A percentile compares a stretch with the other conserved stretches of the same genome.
phyloP scores from a whole-genome alignment of 2,797 vertebrate species.

The Ibycter americanus region DNA sequence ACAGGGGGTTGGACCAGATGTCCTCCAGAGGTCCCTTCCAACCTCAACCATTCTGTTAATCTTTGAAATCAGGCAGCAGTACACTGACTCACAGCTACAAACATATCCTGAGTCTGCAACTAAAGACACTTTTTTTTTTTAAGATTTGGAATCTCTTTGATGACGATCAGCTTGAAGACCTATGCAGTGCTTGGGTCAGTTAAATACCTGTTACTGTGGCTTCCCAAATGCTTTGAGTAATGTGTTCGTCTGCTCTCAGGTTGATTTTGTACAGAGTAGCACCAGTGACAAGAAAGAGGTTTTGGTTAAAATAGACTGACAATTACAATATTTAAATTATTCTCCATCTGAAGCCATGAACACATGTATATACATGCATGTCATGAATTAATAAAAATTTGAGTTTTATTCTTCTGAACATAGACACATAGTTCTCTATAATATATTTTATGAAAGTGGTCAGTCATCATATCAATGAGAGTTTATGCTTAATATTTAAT shows the following conservation, averaged over 20 bases:
- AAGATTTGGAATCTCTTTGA: neutral
- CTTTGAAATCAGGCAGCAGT: neutral
- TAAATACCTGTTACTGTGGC: neutral
- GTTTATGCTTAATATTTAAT: neutral
- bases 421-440: neutral
- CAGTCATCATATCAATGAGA: neutral
- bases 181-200: neutral
- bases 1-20: neutral
- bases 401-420: neutral
- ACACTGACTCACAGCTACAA: neutral
- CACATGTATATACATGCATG: neutral
- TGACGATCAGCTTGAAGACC: neutral
- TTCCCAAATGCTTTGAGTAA: neutral
- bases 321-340: neutral
- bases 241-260: neutral
- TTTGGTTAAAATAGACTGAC: neutral
- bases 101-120: neutral
- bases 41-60: fast-evolving
- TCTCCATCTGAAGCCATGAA: neutral
- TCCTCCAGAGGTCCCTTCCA: neutral
- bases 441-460: neutral
- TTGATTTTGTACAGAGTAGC: neutral
- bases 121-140: neutral
- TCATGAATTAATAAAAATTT: neutral
- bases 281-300: neutral